Evolutionary conservation across 2,888 invertebrate genomes (phyloP).

Genomic region (Conchocele bisecta): DNA sequence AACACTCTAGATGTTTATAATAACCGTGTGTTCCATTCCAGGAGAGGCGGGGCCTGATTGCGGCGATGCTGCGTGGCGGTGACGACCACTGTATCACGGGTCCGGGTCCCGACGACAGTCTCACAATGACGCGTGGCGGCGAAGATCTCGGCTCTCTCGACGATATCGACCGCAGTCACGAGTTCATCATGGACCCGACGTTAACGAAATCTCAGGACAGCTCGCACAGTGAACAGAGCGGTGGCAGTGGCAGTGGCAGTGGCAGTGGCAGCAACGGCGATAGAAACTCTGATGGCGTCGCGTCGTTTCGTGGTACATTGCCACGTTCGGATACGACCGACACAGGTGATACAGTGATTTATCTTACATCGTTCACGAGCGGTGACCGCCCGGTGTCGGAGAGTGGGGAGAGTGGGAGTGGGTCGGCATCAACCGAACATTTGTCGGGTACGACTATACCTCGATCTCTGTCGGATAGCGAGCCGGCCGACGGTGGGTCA

Average conservation of each 20-base stretch:
- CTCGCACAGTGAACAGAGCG: slow-evolving; percentile 18
- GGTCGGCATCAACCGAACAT: slow-evolving; percentile 4
- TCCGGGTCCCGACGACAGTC: slow-evolving; percentile 42
- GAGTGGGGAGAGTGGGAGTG: neutral
- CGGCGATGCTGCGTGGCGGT: slow-evolving; percentile 63
- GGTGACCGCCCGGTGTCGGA: neutral
- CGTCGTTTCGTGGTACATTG: neutral
- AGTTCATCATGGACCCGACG: slow-evolving; percentile 22
- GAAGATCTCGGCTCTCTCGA: slow-evolving; percentile 60
- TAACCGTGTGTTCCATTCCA: slow-evolving; percentile 39
- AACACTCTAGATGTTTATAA: neutral
- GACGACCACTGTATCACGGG: slow-evolving; percentile 24
- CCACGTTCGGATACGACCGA: slow-evolving; percentile 31
- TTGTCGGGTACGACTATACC: slow-evolving; percentile 10
- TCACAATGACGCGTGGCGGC: slow-evolving; percentile 29
- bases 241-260: slow-evolving; percentile 5
- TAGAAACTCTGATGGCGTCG: neutral
- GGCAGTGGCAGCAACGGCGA: neutral
- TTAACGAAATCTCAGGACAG: slow-evolving; percentile 39
- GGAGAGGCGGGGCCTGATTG: slow-evolving; percentile 66
- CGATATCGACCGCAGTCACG: slow-evolving; percentile 62
- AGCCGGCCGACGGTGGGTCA: neutral
- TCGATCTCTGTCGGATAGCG: slow-evolving; percentile 15
- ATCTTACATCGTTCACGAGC: neutral
- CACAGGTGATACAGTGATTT: slow-evolving; percentile 31